phyloP scores from a whole-genome alignment of 2,888 invertebrate genomes.

The Euzophera pinguis region DNA sequence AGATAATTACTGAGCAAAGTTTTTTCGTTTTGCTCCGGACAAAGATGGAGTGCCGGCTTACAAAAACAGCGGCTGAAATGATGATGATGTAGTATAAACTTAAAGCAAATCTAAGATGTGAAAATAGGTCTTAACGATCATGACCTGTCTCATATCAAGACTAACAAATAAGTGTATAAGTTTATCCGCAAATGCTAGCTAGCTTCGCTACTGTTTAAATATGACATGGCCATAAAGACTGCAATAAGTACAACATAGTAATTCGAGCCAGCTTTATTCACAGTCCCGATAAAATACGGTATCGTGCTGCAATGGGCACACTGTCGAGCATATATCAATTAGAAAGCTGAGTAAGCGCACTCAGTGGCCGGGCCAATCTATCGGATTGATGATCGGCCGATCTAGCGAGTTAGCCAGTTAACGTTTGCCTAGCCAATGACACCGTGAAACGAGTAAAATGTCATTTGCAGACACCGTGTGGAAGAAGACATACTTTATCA shows the following conservation, averaged over 20 bases:
- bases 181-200: no score
- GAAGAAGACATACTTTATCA: no score
- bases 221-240: not conserved
- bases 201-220: no score
- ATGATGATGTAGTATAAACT: no score
- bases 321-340: constrained; percentile 13
- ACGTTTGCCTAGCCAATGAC: constrained; percentile 2
- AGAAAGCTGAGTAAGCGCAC: constrained; percentile 14
- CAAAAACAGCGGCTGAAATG: constrained; percentile 39
- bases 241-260: not conserved
- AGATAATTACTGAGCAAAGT: constrained; percentile 52
- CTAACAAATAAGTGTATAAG: no score
- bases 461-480: not conserved
- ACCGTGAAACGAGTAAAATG: not conserved
- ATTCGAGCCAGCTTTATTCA: not conserved
- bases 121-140: no score
- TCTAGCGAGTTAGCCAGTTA: constrained; percentile 7
- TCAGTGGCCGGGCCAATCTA: constrained; percentile 9
- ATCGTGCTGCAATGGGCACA: constrained; percentile 1
- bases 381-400: constrained; percentile 11
- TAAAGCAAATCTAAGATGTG: no score
- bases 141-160: no score
- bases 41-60: constrained; percentile 38
- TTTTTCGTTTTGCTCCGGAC: constrained; percentile 37
- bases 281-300: not conserved